Conservation (phyloP, 2,888 invertebrate genomes). For the Tenthredo livida region DNA sequence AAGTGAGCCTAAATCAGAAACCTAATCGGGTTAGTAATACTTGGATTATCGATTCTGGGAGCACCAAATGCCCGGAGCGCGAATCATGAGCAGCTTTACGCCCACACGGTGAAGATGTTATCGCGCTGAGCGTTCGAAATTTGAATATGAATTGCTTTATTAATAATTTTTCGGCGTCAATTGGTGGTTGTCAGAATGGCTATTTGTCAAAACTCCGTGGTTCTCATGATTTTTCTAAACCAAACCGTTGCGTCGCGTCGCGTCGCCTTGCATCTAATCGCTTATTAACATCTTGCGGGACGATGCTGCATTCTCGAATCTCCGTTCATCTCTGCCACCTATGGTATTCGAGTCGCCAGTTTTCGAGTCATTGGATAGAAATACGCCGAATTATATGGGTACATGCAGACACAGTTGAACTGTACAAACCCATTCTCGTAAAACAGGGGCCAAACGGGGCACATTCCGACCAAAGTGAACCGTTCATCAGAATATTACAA, state of each 20-base stretch:
- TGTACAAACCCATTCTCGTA: too few species aligned
- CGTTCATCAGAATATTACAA: too few species aligned
- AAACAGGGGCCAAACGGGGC: too few species aligned
- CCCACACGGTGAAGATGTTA: conserved; percentile 41
- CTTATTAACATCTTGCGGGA: neutral
- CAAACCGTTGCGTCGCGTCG: neutral
- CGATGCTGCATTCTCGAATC: neutral
- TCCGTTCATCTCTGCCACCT: neutral
- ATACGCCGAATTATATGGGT: too few species aligned
- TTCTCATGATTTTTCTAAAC: conserved; percentile 16
- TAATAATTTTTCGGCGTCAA: conserved; percentile 57
- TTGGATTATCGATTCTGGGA: conserved; percentile 45
- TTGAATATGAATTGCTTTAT: conserved; percentile 62
- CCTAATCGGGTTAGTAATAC: conserved; percentile 42
- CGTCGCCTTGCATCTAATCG: neutral
- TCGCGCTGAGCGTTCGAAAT: conserved; percentile 44
- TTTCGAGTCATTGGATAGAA: too few species aligned
- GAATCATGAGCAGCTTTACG: conserved; percentile 37
- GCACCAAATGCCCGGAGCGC: conserved; percentile 45
- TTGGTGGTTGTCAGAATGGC: conserved; percentile 44
- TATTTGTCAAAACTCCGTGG: conserved; percentile 33
- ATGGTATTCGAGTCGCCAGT: too few species aligned
- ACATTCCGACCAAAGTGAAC: too few species aligned
- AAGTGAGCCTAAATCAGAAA: conserved; percentile 32
- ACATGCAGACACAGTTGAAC: too few species aligned